Evolutionary conservation across 2,797 vertebrate species (phyloP).

Genomic region (Peromyscus eremicus): DNA sequence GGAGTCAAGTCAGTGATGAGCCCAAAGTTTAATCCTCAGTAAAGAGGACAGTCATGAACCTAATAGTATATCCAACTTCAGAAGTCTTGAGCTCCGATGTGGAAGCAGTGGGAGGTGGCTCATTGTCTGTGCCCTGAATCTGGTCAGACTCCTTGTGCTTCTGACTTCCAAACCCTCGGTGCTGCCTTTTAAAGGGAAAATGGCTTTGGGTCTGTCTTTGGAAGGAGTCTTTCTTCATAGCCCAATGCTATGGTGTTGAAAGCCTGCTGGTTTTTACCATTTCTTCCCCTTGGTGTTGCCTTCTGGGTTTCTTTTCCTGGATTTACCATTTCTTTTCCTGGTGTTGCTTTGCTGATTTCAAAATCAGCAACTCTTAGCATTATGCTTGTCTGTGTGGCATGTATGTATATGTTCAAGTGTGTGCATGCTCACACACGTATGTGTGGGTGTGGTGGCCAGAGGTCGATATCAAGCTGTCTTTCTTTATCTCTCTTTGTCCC

Average conservation of each 20-base stretch:
- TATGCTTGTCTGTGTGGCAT: not conserved
- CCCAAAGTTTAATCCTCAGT: not conserved
- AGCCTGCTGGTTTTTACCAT: not conserved
- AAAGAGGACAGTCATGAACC: not conserved
- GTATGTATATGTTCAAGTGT: not conserved
- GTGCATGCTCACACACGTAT: not conserved
- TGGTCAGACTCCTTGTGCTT: not conserved
- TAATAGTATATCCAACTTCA: not conserved
- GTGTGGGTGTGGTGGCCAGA: not conserved
- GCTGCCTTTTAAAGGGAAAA: not conserved
- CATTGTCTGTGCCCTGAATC: not conserved
- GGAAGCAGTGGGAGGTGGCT: not conserved
- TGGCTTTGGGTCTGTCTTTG: not conserved
- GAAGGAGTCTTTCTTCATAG: not conserved
- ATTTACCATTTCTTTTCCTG: not conserved
- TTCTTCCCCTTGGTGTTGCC: not conserved
- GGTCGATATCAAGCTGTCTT: not conserved
- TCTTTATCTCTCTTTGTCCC: not conserved
- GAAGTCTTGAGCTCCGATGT: not conserved
- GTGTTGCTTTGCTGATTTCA: conserved; percentile 28
- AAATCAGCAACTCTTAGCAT: not conserved
- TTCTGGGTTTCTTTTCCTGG: not conserved
- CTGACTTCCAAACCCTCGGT: not conserved
- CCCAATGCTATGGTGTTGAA: not conserved
- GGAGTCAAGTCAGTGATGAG: not conserved